phyloP scores from a whole-genome alignment of 2,888 invertebrate species.

The Philereme transversata region DNA sequence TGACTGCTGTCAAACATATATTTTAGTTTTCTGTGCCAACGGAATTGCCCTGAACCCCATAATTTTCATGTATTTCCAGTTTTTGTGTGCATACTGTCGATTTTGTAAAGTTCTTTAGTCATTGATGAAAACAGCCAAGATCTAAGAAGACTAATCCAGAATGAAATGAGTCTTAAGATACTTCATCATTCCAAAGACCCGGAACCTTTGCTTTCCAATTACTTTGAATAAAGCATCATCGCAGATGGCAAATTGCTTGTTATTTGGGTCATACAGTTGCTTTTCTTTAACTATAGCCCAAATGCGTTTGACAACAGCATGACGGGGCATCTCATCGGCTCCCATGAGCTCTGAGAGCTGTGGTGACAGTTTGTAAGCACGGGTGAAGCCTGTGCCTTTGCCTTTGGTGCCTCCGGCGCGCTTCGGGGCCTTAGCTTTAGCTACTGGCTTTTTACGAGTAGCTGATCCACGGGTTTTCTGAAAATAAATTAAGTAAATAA shows the following conservation, averaged over 20 bases:
- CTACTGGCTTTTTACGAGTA: slow-evolving; percentile 73
- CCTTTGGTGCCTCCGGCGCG: slow-evolving; percentile 42
- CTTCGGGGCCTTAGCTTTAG: slow-evolving; percentile 58
- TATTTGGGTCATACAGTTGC: slow-evolving; percentile 95
- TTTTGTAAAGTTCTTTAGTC: neutral
- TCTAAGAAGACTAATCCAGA: slow-evolving; percentile 43
- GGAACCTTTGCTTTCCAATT: slow-evolving; percentile 95
- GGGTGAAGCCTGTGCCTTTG: slow-evolving; percentile 91
- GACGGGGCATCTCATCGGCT: slow-evolving; percentile 91
- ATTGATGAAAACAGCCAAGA: neutral
- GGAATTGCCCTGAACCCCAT: too few relatives aligned
- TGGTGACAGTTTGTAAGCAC: slow-evolving; percentile 92
- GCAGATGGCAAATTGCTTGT: slow-evolving; percentile 97
- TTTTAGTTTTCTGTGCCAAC: too few relatives aligned
- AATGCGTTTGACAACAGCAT: slow-evolving; percentile 94
- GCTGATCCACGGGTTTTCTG: slow-evolving; percentile 58
- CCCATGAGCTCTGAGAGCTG: slow-evolving; percentile 94
- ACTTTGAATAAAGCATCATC: slow-evolving; percentile 95
- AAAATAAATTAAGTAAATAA: neutral
- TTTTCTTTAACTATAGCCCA: slow-evolving; percentile 96
- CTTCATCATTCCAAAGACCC: slow-evolving; percentile 98
- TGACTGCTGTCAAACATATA: too few relatives aligned
- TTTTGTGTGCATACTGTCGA: too few relatives aligned
- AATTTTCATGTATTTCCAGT: too few relatives aligned
- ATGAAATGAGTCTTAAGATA: slow-evolving; percentile 95